Percentiles rank a stretch among this genome's conserved stretches.
phyloP scores from a whole-genome alignment of 2,797 vertebrate species.

The Mionectes olivaceus region DNA sequence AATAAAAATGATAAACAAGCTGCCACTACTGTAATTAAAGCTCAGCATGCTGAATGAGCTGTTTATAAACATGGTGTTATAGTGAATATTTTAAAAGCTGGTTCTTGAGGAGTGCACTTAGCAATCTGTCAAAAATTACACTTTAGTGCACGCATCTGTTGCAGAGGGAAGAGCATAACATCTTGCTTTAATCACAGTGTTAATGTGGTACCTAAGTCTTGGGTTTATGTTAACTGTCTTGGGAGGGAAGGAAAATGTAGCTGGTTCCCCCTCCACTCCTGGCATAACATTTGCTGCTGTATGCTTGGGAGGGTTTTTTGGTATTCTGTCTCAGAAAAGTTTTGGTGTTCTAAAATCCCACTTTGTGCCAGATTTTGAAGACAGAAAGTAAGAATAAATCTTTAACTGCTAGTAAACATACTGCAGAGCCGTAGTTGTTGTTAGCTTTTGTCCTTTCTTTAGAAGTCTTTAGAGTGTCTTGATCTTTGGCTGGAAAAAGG shows the following conservation, averaged over 20 bases:
- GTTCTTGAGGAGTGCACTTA: background rate
- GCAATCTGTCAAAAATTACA: background rate
- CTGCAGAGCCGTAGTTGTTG: background rate
- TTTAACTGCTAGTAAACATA: accelerated
- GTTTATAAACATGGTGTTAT: background rate
- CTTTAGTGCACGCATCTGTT: background rate
- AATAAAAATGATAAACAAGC: background rate
- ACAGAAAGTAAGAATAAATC: background rate
- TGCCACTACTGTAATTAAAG: conserved; percentile 32
- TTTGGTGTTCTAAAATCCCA: background rate
- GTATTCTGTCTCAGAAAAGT: background rate
- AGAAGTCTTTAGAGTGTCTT: background rate
- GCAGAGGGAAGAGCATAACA: background rate
- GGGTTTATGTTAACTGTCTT: background rate
- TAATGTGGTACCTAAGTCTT: background rate
- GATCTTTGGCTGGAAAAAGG: background rate
- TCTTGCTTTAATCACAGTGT: background rate
- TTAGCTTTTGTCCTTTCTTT: background rate
- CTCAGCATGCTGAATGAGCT: conserved; percentile 15
- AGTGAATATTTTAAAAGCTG: background rate
- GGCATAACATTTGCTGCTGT: background rate
- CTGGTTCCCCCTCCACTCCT: background rate
- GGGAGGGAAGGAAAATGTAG: background rate
- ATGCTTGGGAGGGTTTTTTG: accelerated
- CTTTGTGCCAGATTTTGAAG: background rate